Evolutionary conservation across 1,140 invertebrate genomes (phyloP).

Genomic region (Heliconius himera): DNA sequence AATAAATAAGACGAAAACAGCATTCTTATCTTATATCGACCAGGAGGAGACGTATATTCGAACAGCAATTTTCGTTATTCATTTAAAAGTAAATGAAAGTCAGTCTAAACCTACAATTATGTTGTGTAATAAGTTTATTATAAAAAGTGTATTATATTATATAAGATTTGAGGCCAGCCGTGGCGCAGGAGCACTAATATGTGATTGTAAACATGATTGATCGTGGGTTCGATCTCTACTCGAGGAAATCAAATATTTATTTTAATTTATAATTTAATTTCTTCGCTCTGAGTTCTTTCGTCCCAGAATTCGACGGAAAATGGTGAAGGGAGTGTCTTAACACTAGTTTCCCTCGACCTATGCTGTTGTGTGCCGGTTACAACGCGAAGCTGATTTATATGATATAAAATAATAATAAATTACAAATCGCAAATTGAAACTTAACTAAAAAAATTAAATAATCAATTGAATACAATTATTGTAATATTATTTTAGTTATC

Average conservation of each 20-base stretch:
- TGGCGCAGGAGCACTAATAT: neutral
- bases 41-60: slow-evolving; percentile 42
- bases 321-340: no score
- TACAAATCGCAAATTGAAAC: no score
- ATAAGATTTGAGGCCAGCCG: no score
- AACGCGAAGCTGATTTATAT: no score
- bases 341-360: no score
- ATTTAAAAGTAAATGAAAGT: neutral
- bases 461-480: neutral
- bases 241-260: no score
- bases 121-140: neutral
- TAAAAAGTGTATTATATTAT: neutral
- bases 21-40: slow-evolving; percentile 45
- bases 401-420: no score
- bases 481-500: neutral
- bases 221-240: no score
- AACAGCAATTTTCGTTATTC: slow-evolving; percentile 37
- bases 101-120: slow-evolving; percentile 2
- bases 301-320: no score
- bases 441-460: neutral
- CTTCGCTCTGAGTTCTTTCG: no score
- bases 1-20: slow-evolving; percentile 45
- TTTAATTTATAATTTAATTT: no score
- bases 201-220: neutral
- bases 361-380: no score